Evolutionary conservation across 2,888 invertebrate genomes (phyloP), one percentile per base, ranked within the genome.

Genomic region (Oxystoma pomonae): DNA sequence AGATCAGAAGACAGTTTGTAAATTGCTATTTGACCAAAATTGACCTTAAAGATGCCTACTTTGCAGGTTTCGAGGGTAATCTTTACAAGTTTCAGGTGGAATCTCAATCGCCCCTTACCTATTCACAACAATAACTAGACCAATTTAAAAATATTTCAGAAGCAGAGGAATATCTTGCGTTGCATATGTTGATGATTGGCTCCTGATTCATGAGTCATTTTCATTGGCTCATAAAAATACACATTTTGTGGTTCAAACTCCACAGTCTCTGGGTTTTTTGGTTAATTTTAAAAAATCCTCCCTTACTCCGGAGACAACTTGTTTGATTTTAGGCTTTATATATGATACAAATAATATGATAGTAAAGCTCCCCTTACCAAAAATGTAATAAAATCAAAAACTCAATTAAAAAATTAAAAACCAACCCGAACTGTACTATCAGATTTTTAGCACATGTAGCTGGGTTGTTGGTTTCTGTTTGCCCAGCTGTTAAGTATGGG

Each of bases 31-130:
- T 63, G 56, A 59, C 56, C n/a, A 57, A 57, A 20, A n/a, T 49
- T 19, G 58, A 57, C 53, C 20, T 58, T 12, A 61, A 52, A 55
- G 63, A 57, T 50, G 60, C 60, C 5, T 60, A 51, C 50, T 68
- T 63, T 20, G 63, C 65, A 20, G 63, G 73, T 1, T 68, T 70
- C 16, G n/a, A n/a, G n/a, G n/a, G n/a, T n/a, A n/a, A n/a, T n/a
- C n/a, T n/a, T n/a, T n/a, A n/a, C n/a, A n/a, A n/a, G n/a, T n/a
- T n/a, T n/a, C n/a, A n/a, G n/a, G n/a, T 35, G 35, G 35, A 35
- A 35, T 35, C 12, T 35, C 35, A 35, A 7, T 7, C 12, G 35
- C 35, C 35, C 35, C 35, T 35, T 35, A 35, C 35, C 12, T 35
- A 35, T 35, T 35, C 12, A 35, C 35, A 7, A 35, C 3, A 35